phyloP scores from a whole-genome alignment of 2,113 vertebrate species.

The Hippocampus barbouri region DNA sequence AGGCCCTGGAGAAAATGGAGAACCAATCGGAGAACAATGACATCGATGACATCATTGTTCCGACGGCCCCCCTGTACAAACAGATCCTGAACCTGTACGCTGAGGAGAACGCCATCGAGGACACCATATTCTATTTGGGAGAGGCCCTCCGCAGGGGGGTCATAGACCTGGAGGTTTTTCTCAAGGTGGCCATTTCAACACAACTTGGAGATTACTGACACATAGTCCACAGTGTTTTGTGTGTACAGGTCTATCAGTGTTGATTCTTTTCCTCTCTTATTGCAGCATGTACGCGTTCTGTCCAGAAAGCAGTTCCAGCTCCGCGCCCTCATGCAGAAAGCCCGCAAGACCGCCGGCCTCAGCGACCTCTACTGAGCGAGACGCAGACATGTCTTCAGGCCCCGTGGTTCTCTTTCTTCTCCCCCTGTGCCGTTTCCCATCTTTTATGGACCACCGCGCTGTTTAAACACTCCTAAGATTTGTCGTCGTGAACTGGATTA shows the following conservation, averaged over 20 bases:
- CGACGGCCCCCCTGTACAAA: conserved; percentile 95
- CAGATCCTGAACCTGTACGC: conserved; percentile 98
- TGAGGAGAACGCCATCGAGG: conserved; percentile 98
- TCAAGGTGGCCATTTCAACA: conserved; percentile 79
- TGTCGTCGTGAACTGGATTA: background rate
- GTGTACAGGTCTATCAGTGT: background rate
- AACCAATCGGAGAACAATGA: conserved; percentile 98
- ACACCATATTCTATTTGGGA: conserved; percentile 98
- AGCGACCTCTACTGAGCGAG: conserved; percentile 91
- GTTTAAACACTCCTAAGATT: conserved; percentile 14
- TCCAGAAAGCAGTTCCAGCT: conserved; percentile 99
- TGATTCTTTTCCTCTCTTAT: conserved; percentile 19
- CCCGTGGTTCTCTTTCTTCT: conserved; percentile 13
- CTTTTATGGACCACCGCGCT: conserved; percentile 27
- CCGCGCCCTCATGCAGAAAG: conserved; percentile 97
- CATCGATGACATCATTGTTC: conserved; percentile 96
- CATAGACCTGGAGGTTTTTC: conserved; percentile 96
- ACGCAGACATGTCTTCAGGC: conserved; percentile 31
- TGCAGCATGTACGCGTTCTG: conserved; percentile 92
- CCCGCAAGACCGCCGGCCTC: conserved; percentile 95
- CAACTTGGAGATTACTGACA: background rate
- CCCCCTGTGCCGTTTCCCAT: conserved; percentile 17
- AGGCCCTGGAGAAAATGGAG: conserved; percentile 98
- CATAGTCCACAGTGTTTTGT: background rate
- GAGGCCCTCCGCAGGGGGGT: conserved; percentile 92